phyloP scores from a whole-genome alignment of 2,113 vertebrate species.

The Eonycteris spelaea region DNA sequence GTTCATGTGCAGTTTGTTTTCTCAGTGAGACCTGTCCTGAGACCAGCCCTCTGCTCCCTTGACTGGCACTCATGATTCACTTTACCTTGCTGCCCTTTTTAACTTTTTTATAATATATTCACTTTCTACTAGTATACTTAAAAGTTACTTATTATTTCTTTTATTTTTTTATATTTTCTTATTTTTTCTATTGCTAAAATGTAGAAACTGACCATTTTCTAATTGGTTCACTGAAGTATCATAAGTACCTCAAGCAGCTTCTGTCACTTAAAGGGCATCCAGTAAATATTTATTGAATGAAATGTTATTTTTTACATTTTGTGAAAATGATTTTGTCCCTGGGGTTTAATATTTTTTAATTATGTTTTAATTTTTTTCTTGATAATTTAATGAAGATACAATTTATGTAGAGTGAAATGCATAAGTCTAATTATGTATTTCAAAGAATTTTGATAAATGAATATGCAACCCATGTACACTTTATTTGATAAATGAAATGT shows the following conservation, averaged over 20 bases:
- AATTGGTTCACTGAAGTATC: not conserved
- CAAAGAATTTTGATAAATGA: not conserved
- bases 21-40: not conserved
- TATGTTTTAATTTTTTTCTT: not conserved
- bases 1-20: not conserved
- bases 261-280: not conserved
- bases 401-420: not conserved
- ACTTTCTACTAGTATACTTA: not conserved
- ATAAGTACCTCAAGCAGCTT: not conserved
- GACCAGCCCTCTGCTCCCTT: accelerated
- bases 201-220: not conserved
- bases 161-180: not conserved
- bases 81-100: not conserved
- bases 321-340: not conserved
- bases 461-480: not conserved
- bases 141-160: not conserved
- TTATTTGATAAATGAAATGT: not conserved
- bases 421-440: not conserved
- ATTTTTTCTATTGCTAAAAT: not conserved
- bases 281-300: not conserved
- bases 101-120: not conserved
- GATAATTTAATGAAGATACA: not conserved
- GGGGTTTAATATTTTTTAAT: not conserved
- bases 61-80: accelerated
- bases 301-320: not conserved